Percentiles rank a stretch among this genome's conserved stretches.
phyloP scores from a whole-genome alignment of 2,888 invertebrate genomes.

The Cecidostiba fungosa region DNA sequence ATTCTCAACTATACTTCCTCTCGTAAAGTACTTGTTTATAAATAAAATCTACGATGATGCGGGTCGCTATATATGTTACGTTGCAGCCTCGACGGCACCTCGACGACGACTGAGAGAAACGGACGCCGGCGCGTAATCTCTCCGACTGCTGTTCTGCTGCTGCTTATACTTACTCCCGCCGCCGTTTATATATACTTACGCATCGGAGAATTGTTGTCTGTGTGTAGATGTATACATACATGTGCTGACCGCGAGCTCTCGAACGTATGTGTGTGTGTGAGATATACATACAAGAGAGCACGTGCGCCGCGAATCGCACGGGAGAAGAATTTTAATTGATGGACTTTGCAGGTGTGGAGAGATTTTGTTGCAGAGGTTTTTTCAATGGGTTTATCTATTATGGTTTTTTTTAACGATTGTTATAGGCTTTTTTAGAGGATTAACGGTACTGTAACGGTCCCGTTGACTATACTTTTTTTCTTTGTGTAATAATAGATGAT shows the following conservation, averaged over 20 bases:
- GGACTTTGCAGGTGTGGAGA: too few species aligned
- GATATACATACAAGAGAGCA: not conserved
- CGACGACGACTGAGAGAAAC: not conserved
- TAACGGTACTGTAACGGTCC: too few species aligned
- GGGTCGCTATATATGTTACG: not conserved
- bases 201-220: not conserved
- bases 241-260: not conserved
- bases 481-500: too few species aligned
- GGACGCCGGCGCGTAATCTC: constrained; percentile 6
- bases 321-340: too few species aligned
- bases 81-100: not conserved
- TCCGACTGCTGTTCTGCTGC: not conserved
- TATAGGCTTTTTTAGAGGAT: too few species aligned
- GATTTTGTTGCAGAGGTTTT: too few species aligned
- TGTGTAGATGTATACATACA: not conserved
- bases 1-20: not conserved
- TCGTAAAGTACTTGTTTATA: not conserved
- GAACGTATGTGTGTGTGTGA: not conserved
- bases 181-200: not conserved
- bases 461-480: too few species aligned
- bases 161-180: not conserved
- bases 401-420: too few species aligned
- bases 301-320: not conserved
- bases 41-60: too few species aligned
- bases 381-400: too few species aligned